Conservation (phyloP, 2,113 vertebrate genomes). For the Albula goreensis region DNA sequence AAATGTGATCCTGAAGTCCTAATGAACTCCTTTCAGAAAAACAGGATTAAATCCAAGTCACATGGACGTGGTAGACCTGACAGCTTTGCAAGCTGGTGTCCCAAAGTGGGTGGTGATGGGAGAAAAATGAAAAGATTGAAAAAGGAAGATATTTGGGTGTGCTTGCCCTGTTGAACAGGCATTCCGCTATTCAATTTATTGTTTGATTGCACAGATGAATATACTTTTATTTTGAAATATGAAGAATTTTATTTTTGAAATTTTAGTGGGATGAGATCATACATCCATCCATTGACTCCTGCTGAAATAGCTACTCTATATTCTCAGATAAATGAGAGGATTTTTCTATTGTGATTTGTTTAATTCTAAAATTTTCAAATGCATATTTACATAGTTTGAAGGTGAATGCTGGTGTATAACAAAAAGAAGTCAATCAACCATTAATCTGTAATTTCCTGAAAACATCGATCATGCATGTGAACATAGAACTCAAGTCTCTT, state of each 20-base stretch:
- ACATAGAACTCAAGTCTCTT: not conserved
- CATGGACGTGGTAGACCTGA: slow-evolving; percentile 1
- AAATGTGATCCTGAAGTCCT: slow-evolving; percentile 1
- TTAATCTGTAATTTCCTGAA: not conserved
- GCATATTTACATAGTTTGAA: not conserved
- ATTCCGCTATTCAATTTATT: not conserved
- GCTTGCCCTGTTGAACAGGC: not conserved
- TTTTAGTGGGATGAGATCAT: too few relatives aligned
- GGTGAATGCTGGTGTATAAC: not conserved
- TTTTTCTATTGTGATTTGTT: not conserved
- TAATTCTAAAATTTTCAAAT: not conserved
- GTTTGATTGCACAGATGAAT: too few relatives aligned
- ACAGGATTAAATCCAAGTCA: slow-evolving; percentile 17
- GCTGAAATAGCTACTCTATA: not conserved
- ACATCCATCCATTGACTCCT: not conserved
- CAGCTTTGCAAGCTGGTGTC: not conserved
- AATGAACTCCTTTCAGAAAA: slow-evolving; percentile 13
- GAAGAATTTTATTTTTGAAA: too few relatives aligned
- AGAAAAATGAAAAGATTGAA: not conserved
- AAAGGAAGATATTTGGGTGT: not conserved
- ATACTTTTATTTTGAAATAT: not conserved
- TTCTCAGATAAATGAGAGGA: not conserved
- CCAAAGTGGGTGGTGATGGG: not conserved
- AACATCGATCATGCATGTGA: not conserved
- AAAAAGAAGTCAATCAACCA: not conserved